A percentile compares a stretch with the other conserved stretches of the same genome.
Conservation (phyloP, 2,888 invertebrate genomes). For the Tuta absoluta region DNA sequence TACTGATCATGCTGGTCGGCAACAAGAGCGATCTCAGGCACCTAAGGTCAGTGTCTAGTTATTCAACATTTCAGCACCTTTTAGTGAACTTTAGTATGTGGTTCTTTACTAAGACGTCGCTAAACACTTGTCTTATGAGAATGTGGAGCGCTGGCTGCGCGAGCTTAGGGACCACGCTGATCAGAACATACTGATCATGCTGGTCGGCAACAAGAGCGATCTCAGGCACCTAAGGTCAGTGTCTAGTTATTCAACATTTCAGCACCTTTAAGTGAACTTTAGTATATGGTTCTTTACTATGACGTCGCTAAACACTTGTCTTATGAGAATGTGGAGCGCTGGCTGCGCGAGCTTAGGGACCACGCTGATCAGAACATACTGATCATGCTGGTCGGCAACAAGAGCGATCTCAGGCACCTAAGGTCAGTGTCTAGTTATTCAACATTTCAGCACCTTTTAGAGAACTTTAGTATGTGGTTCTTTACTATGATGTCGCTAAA, state of each 20-base stretch:
- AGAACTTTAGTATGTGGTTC: too few species aligned
- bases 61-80: too few species aligned
- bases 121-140: constrained; percentile 99
- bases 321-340: constrained; percentile 99
- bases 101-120: constrained; percentile 92
- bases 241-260: too few species aligned
- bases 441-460: not conserved
- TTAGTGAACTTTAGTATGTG: too few species aligned
- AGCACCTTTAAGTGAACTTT: too few species aligned
- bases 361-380: constrained; percentile 99
- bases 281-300: constrained; percentile 74
- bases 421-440: constrained; percentile 64
- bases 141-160: constrained; percentile 99
- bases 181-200: constrained; percentile 99
- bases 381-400: constrained; percentile 99
- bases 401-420: constrained; percentile 97
- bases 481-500: constrained; percentile 99
- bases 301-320: constrained; percentile 99
- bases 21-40: constrained; percentile 99
- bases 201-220: constrained; percentile 98
- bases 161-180: constrained; percentile 99
- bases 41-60: constrained; percentile 81
- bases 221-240: constrained; percentile 97
- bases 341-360: constrained; percentile 98
- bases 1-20: constrained; percentile 99